Evolutionary conservation across 2,888 invertebrate species (phyloP).

Genomic region (Eristalinus sepulchralis): DNA sequence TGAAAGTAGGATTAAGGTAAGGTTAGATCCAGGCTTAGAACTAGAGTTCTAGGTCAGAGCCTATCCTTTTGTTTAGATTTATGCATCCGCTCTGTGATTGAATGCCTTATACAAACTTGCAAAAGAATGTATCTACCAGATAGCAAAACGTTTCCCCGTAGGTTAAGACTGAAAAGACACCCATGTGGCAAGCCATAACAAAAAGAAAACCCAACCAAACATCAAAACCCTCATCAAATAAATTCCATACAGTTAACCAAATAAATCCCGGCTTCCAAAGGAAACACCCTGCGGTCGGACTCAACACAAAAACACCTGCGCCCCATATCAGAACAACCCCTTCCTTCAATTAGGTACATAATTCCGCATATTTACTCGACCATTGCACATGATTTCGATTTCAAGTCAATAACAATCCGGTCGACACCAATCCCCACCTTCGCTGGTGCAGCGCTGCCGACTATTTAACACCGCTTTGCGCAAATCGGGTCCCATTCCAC

Average conservation of each 20-base stretch:
- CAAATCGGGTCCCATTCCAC: conserved; percentile 38
- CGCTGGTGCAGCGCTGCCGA: neutral
- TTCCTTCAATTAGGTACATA: conserved; percentile 40
- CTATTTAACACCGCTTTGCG: conserved; percentile 61
- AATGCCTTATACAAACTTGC: too few species aligned
- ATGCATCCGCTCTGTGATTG: too few species aligned
- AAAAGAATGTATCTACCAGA: too few species aligned
- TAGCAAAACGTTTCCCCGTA: too few species aligned
- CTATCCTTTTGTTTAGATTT: too few species aligned
- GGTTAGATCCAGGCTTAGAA: too few species aligned
- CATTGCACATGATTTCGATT: conserved; percentile 43
- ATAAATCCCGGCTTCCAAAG: neutral
- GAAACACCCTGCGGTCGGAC: conserved; percentile 32
- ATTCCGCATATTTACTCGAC: conserved; percentile 54
- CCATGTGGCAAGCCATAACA: too few species aligned
- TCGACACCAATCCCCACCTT: conserved; percentile 5
- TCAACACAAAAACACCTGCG: conserved; percentile 17
- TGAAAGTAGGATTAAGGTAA: too few species aligned
- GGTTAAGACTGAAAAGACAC: too few species aligned
- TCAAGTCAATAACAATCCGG: conserved; percentile 35
- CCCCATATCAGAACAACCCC: neutral
- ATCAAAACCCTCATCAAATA: neutral
- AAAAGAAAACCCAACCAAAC: too few species aligned
- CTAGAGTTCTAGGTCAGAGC: too few species aligned
- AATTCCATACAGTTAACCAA: neutral